A percentile compares a stretch with the other conserved stretches of the same genome.
Conservation (phyloP, 1,140 invertebrate genomes). For the Eurosta solidaginis region DNA sequence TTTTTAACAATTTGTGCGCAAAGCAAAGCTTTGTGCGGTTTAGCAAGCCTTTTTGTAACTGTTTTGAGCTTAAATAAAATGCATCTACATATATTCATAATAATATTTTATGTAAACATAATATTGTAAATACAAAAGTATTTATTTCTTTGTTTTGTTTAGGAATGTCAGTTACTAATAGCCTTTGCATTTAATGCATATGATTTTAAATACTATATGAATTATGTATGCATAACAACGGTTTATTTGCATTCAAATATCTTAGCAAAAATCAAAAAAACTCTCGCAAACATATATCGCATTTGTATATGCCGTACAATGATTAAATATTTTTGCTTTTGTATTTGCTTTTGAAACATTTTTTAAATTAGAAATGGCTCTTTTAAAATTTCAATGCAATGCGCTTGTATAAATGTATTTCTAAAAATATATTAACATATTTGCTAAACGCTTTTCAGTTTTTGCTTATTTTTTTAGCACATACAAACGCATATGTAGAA, state of each 20-base stretch:
- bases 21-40: neutral
- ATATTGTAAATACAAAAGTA: constrained; percentile 25
- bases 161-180: constrained; percentile 22
- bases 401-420: too few species aligned
- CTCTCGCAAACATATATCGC: neutral
- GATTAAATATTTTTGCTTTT: too few species aligned
- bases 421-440: too few species aligned
- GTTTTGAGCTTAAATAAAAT: neutral
- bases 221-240: neutral
- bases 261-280: neutral
- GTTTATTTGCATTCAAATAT: neutral
- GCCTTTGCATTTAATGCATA: constrained; percentile 16
- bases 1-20: neutral
- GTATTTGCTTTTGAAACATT: too few species aligned
- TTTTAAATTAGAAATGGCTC: too few species aligned
- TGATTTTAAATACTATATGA: neutral
- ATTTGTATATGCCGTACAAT: too few species aligned
- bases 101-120: neutral
- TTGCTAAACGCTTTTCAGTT: neutral
- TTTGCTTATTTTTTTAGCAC: neutral
- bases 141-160: neutral
- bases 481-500: neutral
- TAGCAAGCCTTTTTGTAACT: neutral
- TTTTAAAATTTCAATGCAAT: too few species aligned
- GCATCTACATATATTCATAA: neutral